Base-by-base conservation (phyloP, 2,888 invertebrate genomes). In the Ctenicera cuprea region DNA sequence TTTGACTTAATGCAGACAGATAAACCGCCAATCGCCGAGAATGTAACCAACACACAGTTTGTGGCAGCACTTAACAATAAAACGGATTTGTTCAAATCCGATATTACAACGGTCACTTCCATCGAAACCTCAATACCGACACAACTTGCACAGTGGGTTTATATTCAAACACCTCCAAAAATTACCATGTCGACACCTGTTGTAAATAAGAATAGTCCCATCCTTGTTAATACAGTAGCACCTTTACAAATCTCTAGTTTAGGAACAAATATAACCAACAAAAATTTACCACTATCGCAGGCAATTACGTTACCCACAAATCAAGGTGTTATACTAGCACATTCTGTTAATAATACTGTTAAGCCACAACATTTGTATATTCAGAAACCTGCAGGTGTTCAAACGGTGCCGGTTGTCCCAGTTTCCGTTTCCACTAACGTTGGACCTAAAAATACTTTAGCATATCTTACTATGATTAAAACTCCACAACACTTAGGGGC, bases 381-480 rank as follows among this genome's bases (percentile, higher is more conserved):
- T 75, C 90, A 91, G 79, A 91, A 91, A 83, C 87, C 89, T 18
- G 76, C 84, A 4, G 88, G 84, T 78, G 71, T 82, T 37, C 81
- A 84, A 41, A 87, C 89, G 59, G 89, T 90, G 80, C 87, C 89
- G 83, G 87, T 89, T 71, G 88, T 89, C 0, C 89, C 90, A 0
- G 89, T 89, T 26, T 88, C 87, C 76, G 87, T 89, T 50, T 85
- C 89, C 83, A 86, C 89, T 83, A 86, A 50, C 80, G 43, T 62
- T 26, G 37, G 33, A 8, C 7, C 84, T 26, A 90, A 90, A 82
- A 86, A 89, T 1, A 88, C 90, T 33, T 73, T 81, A 65, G 88
- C 90, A 61, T 90, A 90, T 81, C 84, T 91, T 3, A 88, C 90
- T 1, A 88, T 90, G 77, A 86, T 91, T 16, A 90, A 91, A 81